Evolutionary conservation across 2,888 invertebrate species (phyloP).

Genomic region (Phortica okadai): DNA sequence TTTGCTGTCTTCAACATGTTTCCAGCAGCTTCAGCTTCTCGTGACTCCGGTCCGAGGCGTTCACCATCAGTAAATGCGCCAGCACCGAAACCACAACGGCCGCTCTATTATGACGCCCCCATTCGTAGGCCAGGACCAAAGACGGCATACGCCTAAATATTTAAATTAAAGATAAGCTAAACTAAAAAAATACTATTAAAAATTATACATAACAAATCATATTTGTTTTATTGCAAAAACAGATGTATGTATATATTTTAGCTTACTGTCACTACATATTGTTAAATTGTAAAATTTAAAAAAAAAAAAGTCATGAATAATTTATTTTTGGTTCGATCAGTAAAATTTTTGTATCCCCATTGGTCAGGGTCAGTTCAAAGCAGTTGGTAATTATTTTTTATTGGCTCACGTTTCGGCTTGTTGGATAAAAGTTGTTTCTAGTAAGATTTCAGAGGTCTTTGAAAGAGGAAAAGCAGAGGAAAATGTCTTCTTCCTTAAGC

Average conservation of each 20-base stretch:
- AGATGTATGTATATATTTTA: too few relatives aligned
- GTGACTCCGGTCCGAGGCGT: conserved; percentile 47
- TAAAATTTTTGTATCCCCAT: too few relatives aligned
- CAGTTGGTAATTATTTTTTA: background rate
- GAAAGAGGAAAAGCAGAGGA: conserved; percentile 54
- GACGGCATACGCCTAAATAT: conserved; percentile 57
- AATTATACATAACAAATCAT: background rate
- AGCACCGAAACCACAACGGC: conserved; percentile 36
- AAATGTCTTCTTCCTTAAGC: conserved; percentile 51
- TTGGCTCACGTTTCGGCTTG: background rate
- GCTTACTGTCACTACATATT: too few relatives aligned
- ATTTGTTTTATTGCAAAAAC: background rate
- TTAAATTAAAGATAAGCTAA: background rate
- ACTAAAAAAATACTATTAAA: background rate
- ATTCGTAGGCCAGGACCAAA: conserved; percentile 42
- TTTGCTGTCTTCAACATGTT: conserved; percentile 36
- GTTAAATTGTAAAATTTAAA: too few relatives aligned
- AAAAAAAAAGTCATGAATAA: too few relatives aligned
- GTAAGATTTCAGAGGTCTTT: conserved; percentile 22
- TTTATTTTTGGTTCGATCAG: too few relatives aligned
- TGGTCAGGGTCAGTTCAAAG: background rate
- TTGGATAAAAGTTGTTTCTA: background rate
- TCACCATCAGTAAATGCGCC: conserved; percentile 36
- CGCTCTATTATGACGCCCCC: conserved; percentile 54
- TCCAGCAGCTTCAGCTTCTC: conserved; percentile 45